Base-by-base conservation (phyloP, 1,140 invertebrate genomes). In the Heliconius hermathena region DNA sequence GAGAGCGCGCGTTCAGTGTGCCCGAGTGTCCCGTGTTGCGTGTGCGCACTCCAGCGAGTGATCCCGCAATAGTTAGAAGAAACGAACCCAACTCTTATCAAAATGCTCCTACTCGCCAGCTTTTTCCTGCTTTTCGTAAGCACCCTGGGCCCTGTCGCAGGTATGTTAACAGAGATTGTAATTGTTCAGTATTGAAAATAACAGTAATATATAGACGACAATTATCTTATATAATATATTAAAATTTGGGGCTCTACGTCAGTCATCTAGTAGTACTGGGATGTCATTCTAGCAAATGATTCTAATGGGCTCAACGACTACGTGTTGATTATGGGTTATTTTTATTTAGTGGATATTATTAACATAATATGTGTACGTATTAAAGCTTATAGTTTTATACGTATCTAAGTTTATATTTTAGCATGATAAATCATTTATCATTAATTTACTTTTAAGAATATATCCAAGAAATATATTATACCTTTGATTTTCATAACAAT, bases 1-100 rank as follows among this genome's bases (percentile, higher is more conserved):
- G 85, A 84, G 84, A 88, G 84, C 92, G 90, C 91, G 91, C 90
- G 90, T 85, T 92, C 92, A 93, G 93, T 94, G 91, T 93, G 87
- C 91, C 90, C 89, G 90, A 88, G 93, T 91, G 88, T 93, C 92
- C 90, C 90, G 92, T 93, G 90, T 93, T 91, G 90, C 90, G 91
- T 89, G 88, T 87, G 91, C 89, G 92, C 91, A 90, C 87, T 90
- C 87, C 88, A 77, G 83, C 79, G 86, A 86, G 89, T 89, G 87
- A 84, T 81, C 78, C 66, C 81, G 81, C 81, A 78, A 79, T 85
- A 74, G 83, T 79, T 80, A 76, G 81, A 81, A 77, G 82, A 86
- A 83, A 81, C 82, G 80, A 81, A 81, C 82, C 82, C 80, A 72
- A 80, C 79, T 77, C 73, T 11, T 57, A 74, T 79, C 88, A 89